Evolutionary conservation across 2,797 vertebrate genomes (phyloP).

Genomic region (Passerculus sandwichensis): DNA sequence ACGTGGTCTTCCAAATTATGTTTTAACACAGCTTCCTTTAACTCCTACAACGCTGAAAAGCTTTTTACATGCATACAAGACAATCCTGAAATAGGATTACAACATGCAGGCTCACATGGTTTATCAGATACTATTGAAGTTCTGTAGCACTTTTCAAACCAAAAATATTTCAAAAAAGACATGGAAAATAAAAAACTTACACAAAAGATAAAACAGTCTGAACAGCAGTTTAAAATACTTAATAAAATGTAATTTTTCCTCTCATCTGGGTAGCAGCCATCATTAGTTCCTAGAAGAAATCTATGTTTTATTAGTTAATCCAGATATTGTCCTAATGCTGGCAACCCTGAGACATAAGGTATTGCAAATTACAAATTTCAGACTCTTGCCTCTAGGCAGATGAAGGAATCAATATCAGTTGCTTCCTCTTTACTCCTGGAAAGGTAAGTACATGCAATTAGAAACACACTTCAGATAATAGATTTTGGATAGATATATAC

Average conservation of each 20-base stretch:
- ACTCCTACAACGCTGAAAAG: background rate
- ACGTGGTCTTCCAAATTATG: background rate
- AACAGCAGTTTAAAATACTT: background rate
- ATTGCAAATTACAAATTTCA: background rate
- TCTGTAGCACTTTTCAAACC: background rate
- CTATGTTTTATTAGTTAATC: background rate
- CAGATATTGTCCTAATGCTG: background rate
- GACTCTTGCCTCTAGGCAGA: background rate
- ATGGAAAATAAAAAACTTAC: background rate
- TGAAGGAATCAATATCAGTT: background rate
- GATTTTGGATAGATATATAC: background rate
- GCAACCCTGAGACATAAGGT: background rate
- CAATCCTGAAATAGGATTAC: background rate
- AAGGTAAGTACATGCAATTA: background rate
- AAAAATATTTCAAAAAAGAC: background rate
- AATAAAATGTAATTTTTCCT: background rate
- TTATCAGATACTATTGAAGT: background rate
- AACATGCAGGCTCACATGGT: fast-evolving
- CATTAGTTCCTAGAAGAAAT: background rate
- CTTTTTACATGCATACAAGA: background rate
- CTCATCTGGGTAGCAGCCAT: background rate
- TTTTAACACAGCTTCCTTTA: background rate
- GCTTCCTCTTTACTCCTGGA: background rate
- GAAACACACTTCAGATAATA: background rate
- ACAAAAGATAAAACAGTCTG: background rate